Evolutionary conservation across 1,140 invertebrate genomes (phyloP).

Genomic region (Meloidogyne floridensis): DNA sequence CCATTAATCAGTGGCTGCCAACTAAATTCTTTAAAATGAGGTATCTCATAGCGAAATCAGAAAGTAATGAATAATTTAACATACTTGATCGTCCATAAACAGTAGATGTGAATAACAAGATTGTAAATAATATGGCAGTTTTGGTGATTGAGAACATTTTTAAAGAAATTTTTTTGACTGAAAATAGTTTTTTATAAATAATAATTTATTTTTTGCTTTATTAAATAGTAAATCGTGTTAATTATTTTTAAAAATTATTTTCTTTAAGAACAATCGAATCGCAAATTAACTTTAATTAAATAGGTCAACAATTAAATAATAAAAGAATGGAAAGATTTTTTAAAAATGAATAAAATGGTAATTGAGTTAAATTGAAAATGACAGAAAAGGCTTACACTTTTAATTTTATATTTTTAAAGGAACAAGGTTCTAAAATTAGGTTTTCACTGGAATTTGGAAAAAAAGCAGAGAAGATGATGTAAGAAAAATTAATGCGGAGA

Average conservation of each 20-base stretch:
- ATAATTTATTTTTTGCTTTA: not conserved
- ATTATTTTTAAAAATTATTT: not conserved
- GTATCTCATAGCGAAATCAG: no score
- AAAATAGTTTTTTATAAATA: not conserved
- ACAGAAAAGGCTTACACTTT: no score
- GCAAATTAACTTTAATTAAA: not conserved
- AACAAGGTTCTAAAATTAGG: no score
- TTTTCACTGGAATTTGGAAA: no score
- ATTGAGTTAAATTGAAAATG: not conserved
- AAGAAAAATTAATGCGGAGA: no score
- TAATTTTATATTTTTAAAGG: no score
- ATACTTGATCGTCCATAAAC: slow-evolving; percentile 6
- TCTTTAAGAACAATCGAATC: not conserved
- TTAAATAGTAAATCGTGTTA: not conserved
- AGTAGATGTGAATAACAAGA: not conserved
- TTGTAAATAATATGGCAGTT: not conserved
- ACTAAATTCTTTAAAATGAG: no score
- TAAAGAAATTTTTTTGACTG: not conserved
- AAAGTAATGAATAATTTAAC: not conserved
- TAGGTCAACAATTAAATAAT: slow-evolving; percentile 5
- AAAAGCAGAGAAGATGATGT: no score
- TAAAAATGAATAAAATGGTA: not conserved
- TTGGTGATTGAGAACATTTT: slow-evolving; percentile 4
- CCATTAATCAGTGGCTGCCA: no score
- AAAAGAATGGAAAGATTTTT: not conserved